Evolutionary conservation across 2,797 vertebrate species (phyloP).

Genomic region (Tachyglossus aculeatus): DNA sequence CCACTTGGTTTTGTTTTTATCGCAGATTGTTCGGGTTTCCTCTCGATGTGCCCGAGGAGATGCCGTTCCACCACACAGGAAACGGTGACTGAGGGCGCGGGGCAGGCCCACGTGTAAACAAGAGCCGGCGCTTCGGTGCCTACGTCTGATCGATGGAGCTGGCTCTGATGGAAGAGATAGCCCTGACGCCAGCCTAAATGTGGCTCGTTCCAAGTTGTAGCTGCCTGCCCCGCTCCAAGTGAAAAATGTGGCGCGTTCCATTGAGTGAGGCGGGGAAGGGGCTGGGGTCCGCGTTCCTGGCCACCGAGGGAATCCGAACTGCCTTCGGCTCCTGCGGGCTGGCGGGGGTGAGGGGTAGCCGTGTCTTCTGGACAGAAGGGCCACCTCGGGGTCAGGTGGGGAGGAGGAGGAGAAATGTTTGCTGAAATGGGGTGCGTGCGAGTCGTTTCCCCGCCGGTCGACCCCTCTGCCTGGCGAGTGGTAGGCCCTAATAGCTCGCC

Average conservation of each 20-base stretch:
- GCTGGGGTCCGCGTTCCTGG: constrained; percentile 38
- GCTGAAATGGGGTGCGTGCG: constrained; percentile 16
- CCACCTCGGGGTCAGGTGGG: not conserved
- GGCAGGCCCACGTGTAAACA: constrained; percentile 53
- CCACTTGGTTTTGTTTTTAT: constrained; percentile 33
- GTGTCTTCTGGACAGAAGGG: constrained; percentile 10
- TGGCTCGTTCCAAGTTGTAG: constrained; percentile 73
- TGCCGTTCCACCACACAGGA: not conserved
- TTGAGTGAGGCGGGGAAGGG: not conserved
- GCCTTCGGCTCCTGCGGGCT: constrained; percentile 14
- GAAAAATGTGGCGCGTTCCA: constrained; percentile 64
- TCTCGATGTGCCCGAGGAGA: not conserved
- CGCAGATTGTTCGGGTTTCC: constrained; percentile 29
- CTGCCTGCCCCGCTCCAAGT: constrained; percentile 74
- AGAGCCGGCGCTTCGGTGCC: constrained; percentile 72
- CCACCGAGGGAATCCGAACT: constrained; percentile 40
- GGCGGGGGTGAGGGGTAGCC: not conserved
- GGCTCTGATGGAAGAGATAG: constrained; percentile 82
- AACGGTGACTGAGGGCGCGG: not conserved
- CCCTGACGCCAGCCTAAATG: constrained; percentile 80
- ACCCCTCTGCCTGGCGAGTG: constrained; percentile 73
- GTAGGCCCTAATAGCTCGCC: constrained; percentile 81
- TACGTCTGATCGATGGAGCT: constrained; percentile 77
- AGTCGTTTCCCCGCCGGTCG: constrained; percentile 3
- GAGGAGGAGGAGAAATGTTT: constrained; percentile 6